Base-by-base conservation (phyloP, 2,888 invertebrate species). In the Mantis religiosa region DNA sequence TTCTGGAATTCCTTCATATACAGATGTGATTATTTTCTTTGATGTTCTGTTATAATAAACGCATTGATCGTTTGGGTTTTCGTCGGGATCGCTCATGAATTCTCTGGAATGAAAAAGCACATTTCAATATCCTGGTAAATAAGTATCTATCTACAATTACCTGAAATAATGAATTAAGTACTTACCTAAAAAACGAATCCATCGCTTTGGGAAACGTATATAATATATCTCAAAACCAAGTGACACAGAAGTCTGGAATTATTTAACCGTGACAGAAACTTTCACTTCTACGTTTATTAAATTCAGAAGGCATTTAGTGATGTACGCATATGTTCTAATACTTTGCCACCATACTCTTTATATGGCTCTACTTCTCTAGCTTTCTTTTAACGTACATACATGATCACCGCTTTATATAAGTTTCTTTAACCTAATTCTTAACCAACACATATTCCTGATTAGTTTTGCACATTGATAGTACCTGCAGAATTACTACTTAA, bases 1-100 rank as follows among this genome's bases (percentile, higher is more conserved):
- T 93, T 98, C 98, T 28, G 98, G 98, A 92, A 98, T 98, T 86
- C 98, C 98, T 93, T 97, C 97, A 93, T 98, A 98, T 41, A 96
- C 95, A 91, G 95, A 96, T 82, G 96, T 96, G 89, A 97, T 95
- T 88, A 95, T 94, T 28, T 93, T 93, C 89, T 92, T 92, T 90
- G 93, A 93, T 85, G 92, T 92, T 89, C 91, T 92, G 89, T 91
- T 91, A 34, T 87, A 87, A 27, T 87, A 87, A 2, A 82, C 87
- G 34, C 87, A 87, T n/a, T 87, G 81, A 34, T 87, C 87, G 14
- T n/a, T 87, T n/a, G 87, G 14, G 7, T 82, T 47, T n/a, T n/a
- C 28, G 1, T 25, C 28, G 0, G 28, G 28, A 8, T 81, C 86
- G 28, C 81, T 86, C 28, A 71, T 4, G 28, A 25, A 54, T 25